Conservation (phyloP, 2,113 vertebrate genomes). For the Hippocampus zosterae region DNA sequence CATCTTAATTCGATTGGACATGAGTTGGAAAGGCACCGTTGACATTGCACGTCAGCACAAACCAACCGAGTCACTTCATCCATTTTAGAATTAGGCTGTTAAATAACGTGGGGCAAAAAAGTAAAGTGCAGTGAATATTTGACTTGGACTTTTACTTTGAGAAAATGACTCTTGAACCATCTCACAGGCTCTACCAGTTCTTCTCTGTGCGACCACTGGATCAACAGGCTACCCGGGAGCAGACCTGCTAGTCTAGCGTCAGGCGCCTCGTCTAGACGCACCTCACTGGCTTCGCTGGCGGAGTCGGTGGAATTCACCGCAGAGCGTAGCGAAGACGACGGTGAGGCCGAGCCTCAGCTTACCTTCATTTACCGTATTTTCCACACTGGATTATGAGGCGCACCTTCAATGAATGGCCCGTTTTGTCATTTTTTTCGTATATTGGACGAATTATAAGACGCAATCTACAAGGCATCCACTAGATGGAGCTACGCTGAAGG, state of each 20-base stretch:
- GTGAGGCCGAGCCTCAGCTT: constrained; percentile 64
- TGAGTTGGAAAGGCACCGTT: neutral
- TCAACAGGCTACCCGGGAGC: constrained; percentile 91
- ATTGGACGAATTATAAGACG: too few relatives aligned
- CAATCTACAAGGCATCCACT: too few relatives aligned
- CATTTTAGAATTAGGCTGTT: too few relatives aligned
- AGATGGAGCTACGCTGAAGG: too few relatives aligned
- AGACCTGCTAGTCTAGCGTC: constrained; percentile 91
- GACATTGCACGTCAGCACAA: neutral
- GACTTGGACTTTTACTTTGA: neutral
- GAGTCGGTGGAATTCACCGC: constrained; percentile 88
- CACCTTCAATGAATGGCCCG: too few relatives aligned
- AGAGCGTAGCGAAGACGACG: constrained; percentile 91
- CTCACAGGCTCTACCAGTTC: constrained; percentile 93
- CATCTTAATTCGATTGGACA: too few relatives aligned
- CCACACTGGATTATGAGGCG: too few relatives aligned
- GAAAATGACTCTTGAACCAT: neutral
- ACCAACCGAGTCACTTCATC: neutral
- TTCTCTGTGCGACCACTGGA: constrained; percentile 95
- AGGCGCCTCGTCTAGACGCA: constrained; percentile 89
- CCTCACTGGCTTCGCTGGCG: constrained; percentile 87
- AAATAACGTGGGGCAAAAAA: neutral
- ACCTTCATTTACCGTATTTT: neutral
- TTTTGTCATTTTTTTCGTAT: too few relatives aligned
- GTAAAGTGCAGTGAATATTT: neutral